Evolutionary conservation across 2,888 invertebrate genomes (phyloP).

Genomic region (Metacarcinus magister): DNA sequence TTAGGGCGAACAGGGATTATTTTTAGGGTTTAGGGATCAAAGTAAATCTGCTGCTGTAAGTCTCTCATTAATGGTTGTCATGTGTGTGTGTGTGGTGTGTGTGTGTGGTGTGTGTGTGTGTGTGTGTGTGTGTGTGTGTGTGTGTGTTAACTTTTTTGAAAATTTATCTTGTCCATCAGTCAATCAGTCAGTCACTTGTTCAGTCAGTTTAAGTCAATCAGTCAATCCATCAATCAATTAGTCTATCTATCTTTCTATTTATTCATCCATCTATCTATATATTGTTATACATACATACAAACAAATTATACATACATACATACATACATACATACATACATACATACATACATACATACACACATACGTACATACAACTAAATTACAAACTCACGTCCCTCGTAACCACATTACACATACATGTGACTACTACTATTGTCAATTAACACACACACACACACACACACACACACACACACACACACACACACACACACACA

Average conservation of each 20-base stretch:
- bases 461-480: conserved; percentile 44
- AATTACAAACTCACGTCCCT: not conserved
- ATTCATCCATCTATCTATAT: not conserved
- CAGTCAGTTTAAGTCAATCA: too few relatives aligned
- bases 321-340: conserved; percentile 34
- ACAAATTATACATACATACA: not conserved
- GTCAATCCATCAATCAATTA: not conserved
- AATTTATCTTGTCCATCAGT: too few relatives aligned
- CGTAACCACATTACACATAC: not conserved
- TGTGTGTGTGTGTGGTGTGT: too few relatives aligned
- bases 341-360: conserved; percentile 16
- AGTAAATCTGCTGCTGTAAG: too few relatives aligned
- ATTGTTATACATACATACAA: not conserved
- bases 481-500: conserved; percentile 12
- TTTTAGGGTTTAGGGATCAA: too few relatives aligned
- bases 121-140: too few relatives aligned
- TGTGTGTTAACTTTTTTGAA: too few relatives aligned
- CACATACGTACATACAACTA: conserved; percentile 7
- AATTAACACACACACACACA: conserved; percentile 5
- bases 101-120: too few relatives aligned
- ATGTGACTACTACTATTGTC: not conserved
- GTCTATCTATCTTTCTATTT: not conserved
- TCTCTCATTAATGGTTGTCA: too few relatives aligned
- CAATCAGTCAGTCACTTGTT: too few relatives aligned
- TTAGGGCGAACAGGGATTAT: too few relatives aligned